These are phyloP conservation scores for Drosophila parvula DNA, from an alignment of 1,140 invertebrate genomes.

Conservation along the genomic window DNA sequence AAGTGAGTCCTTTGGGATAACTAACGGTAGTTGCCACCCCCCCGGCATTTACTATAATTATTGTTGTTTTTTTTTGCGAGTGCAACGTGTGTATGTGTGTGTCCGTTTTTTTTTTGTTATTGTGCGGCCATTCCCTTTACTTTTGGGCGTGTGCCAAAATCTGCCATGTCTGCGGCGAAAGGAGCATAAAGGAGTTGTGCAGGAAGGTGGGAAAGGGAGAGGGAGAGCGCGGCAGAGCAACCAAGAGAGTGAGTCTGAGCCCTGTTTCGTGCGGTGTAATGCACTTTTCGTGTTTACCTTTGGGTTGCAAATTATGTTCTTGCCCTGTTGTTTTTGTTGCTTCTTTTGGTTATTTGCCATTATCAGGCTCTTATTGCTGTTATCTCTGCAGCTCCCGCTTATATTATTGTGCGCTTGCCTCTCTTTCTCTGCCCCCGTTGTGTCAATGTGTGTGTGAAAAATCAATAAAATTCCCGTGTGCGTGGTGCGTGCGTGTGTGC, in stretches of 20 bases:
- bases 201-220: background rate
- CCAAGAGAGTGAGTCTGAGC: constrained; percentile 6
- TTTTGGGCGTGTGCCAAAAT: constrained; percentile 28
- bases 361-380: constrained; percentile 17
- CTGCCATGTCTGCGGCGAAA: constrained; percentile 3
- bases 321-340: constrained; percentile 5
- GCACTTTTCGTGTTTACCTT: constrained; percentile 25
- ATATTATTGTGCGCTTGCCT: constrained; percentile 27
- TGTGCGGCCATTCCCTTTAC: constrained; percentile 11
- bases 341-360: constrained; percentile 36
- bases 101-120: constrained; percentile 12
- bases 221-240: background rate
- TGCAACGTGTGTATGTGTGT: background rate
- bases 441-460: constrained; percentile 60
- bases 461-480: constrained; percentile 64
- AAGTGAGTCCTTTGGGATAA: constrained; percentile 22
- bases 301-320: constrained; percentile 1
- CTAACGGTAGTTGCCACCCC: constrained; percentile 22
- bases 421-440: background rate
- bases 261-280: constrained; percentile 13
- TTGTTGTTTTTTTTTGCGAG: constrained; percentile 5
- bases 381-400: constrained; percentile 41
- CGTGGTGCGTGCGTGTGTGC: constrained; percentile 12
- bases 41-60: background rate
- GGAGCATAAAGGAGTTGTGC: constrained; percentile 25